Base-by-base conservation (phyloP, 35 echinoderm and acorn worm species). In the Lytechinus variegatus region DNA sequence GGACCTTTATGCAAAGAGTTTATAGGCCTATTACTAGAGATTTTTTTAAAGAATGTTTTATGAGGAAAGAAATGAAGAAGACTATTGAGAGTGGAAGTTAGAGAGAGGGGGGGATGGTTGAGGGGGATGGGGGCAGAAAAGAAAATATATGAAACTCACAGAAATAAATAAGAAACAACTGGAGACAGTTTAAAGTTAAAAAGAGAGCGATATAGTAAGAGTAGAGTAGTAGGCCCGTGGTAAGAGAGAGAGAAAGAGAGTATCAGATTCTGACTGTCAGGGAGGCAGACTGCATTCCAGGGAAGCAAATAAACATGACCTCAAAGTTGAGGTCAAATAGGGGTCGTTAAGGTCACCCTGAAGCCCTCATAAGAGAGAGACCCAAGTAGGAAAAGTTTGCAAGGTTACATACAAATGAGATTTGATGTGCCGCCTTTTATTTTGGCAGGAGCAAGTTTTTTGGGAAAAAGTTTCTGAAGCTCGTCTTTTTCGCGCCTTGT, bases 271-370 rank as follows among this genome's bases (percentile, higher is more conserved):
- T 29, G 24, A 54, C 88, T 90, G 88, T 90, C 88, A 90, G 88
- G 52, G 88, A 90, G 88, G 29, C 88, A 90, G 88, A 90, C 88
- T 52, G 88, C 88, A 90, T 90, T 90, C 88, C 52, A 90, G 88
- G 88, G 88, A 90, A 90, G 88, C 88, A 90, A 90, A 90, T 90
- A 90, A 90, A 90, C 88, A 90, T 90, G 88, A 90, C 88, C 88
- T 90, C 52, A 90, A 90, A 52, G 88, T 90, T 90, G 88, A 90
- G 88, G 88, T 90, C 88, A 90, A 90, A 90, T 90, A 54, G 88
- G 88, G 88, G 88, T 90, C 28, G 88, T 44, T 24, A 90, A 90
- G 88, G 88, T 90, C 88, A 90, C 88, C 52, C 88, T 89, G 28
- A 44, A 90, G 88, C 28, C 28, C 88, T 54, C 52, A 52, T 12